Evolutionary conservation across 2,113 vertebrate species (phyloP).

Genomic region (Ictidomys tridecemlineatus): DNA sequence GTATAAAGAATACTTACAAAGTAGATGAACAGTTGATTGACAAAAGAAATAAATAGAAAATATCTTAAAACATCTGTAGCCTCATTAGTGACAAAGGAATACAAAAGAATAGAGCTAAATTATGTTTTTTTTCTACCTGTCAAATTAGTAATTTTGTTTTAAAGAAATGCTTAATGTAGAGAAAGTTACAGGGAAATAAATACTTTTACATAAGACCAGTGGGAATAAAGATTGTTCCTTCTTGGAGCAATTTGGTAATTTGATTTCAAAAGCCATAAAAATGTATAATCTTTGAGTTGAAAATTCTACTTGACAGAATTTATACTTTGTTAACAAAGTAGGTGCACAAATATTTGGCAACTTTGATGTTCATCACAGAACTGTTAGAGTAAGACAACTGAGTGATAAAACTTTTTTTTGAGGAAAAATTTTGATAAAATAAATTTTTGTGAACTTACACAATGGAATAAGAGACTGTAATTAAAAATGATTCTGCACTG

Average conservation of each 20-base stretch:
- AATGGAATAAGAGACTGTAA: background rate
- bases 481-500: background rate
- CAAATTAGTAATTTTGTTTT: slow-evolving; percentile 52
- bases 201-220: background rate
- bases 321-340: slow-evolving; percentile 44
- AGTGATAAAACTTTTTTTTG: background rate
- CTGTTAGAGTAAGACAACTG: background rate
- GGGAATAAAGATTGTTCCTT: slow-evolving; percentile 22
- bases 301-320: slow-evolving; percentile 48
- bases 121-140: slow-evolving; percentile 11
- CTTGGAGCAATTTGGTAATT: background rate
- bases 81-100: background rate
- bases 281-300: slow-evolving; percentile 21
- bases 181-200: slow-evolving; percentile 45
- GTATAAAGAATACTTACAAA: slow-evolving; percentile 13
- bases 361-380: background rate
- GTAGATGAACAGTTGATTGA: slow-evolving; percentile 7
- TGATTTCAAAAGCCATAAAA: slow-evolving; percentile 63
- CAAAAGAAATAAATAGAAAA: slow-evolving; percentile 38
- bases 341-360: slow-evolving; percentile 13
- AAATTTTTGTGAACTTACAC: background rate
- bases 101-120: slow-evolving; percentile 24
- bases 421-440: background rate
- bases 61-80: background rate
- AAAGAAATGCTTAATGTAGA: background rate